Conservation (phyloP, 2,888 invertebrate genomes). For the Malachius bipustulatus region DNA sequence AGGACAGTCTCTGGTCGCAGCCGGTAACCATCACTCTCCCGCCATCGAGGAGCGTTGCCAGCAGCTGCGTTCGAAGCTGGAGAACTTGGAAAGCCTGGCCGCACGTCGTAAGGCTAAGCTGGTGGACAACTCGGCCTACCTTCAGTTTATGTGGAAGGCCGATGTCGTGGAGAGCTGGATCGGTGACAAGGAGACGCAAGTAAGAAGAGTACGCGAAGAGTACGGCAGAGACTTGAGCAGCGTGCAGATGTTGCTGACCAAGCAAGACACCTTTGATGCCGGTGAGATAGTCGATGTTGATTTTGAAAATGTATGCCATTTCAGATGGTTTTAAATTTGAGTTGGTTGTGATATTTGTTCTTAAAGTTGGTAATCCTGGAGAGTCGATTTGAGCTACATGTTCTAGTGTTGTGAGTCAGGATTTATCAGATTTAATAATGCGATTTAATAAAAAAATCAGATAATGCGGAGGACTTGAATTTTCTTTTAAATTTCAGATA, state of each 20-base stretch:
- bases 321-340: no score
- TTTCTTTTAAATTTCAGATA: no score
- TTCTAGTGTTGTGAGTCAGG: no score
- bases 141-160: slow-evolving; percentile 99
- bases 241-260: slow-evolving; percentile 95
- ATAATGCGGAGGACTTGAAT: no score
- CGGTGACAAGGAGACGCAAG: slow-evolving; percentile 97
- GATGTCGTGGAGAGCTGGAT: slow-evolving; percentile 99
- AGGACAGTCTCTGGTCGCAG: slow-evolving; percentile 71
- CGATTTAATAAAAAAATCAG: no score
- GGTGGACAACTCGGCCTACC: slow-evolving; percentile 94
- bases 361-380: no score
- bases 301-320: no score
- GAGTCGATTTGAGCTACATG: no score
- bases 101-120: slow-evolving; percentile 80
- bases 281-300: slow-evolving; percentile 46
- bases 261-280: slow-evolving; percentile 97
- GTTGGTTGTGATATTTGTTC: no score
- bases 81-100: slow-evolving; percentile 77
- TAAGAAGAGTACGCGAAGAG: slow-evolving; percentile 95
- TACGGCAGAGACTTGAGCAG: slow-evolving; percentile 95
- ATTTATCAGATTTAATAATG: no score
- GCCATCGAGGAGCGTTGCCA: slow-evolving; percentile 77
- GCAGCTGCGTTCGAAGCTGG: slow-evolving; percentile 67
- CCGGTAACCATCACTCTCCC: slow-evolving; percentile 89